These are phyloP conservation scores for Pseudomyrmex cubaensis DNA, from an alignment of 1,140 invertebrate genomes.

Conservation along the genomic window DNA sequence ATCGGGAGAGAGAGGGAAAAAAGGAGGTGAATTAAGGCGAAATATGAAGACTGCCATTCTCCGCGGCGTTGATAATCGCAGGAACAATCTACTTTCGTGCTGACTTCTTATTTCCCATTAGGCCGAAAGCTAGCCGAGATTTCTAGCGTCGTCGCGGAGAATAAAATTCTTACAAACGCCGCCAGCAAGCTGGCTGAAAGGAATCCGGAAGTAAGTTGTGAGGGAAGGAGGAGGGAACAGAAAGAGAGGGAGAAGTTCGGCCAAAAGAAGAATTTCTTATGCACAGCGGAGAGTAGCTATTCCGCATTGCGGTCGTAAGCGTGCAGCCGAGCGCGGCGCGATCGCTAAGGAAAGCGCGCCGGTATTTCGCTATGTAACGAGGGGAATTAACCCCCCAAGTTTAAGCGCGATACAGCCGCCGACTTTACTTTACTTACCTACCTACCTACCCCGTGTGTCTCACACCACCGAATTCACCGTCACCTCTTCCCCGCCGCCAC, in stretches of 20 bases:
- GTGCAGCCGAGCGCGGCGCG: constrained; percentile 72
- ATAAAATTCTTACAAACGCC: constrained; percentile 51
- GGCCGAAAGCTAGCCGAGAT: constrained; percentile 25
- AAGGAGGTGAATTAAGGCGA: neutral
- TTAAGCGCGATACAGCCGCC: constrained; percentile 75
- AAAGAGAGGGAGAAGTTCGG: constrained; percentile 62
- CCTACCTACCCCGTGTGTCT: constrained; percentile 30
- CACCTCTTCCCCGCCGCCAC: neutral
- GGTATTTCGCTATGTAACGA: constrained; percentile 78
- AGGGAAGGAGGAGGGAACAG: no score
- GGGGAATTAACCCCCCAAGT: constrained; percentile 79
- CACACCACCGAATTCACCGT: constrained; percentile 55
- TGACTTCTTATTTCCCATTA: constrained; percentile 51
- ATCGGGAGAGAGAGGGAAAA: no score
- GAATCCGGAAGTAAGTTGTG: constrained; percentile 50
- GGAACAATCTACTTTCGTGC: constrained; percentile 42
- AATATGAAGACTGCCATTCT: neutral
- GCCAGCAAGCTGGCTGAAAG: constrained; percentile 52
- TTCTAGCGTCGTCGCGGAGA: constrained; percentile 23
- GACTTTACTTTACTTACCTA: constrained; percentile 72
- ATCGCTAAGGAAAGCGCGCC: constrained; percentile 74
- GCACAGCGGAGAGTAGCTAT: constrained; percentile 58
- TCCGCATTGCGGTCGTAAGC: constrained; percentile 80
- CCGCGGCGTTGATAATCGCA: constrained; percentile 30
- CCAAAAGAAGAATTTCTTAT: constrained; percentile 65